Percentiles rank a stretch among this genome's conserved stretches.
Conservation (phyloP, 2,113 vertebrate species). For the Pollimyrus isidori region DNA sequence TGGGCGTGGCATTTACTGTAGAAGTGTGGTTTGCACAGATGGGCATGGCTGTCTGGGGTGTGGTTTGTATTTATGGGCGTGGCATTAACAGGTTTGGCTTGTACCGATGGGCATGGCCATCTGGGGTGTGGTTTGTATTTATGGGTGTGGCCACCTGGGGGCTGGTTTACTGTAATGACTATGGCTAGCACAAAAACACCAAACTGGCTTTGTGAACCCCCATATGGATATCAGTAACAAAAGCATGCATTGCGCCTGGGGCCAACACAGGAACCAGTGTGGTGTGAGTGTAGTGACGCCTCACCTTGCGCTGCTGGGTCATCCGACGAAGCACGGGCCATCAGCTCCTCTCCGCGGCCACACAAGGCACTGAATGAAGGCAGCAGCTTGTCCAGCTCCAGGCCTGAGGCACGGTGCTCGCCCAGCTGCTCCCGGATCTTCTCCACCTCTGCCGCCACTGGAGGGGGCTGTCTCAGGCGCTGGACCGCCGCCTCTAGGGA, state of each 20-base stretch:
- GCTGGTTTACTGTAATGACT: no score
- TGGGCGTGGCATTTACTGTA: no score
- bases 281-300: background rate
- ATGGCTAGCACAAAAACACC: background rate
- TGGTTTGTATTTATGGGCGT: no score
- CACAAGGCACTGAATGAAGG: slow-evolving; percentile 88
- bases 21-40: no score
- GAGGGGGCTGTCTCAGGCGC: slow-evolving; percentile 78
- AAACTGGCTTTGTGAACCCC: no score
- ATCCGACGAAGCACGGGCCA: slow-evolving; percentile 74
- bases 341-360: slow-evolving; percentile 84
- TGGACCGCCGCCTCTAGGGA: slow-evolving; percentile 79
- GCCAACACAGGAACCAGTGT: background rate
- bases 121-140: no score
- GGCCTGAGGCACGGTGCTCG: slow-evolving; percentile 75
- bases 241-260: background rate
- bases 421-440: slow-evolving; percentile 95
- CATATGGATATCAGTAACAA: background rate
- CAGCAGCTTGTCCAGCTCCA: slow-evolving; percentile 95
- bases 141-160: no score
- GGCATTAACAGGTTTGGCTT: no score
- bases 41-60: no score
- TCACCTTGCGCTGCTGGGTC: slow-evolving; percentile 89
- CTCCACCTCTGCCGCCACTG: slow-evolving; percentile 91
- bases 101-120: no score